Base-by-base conservation (phyloP, 1,140 invertebrate genomes). In the Dendroctonus valens region DNA sequence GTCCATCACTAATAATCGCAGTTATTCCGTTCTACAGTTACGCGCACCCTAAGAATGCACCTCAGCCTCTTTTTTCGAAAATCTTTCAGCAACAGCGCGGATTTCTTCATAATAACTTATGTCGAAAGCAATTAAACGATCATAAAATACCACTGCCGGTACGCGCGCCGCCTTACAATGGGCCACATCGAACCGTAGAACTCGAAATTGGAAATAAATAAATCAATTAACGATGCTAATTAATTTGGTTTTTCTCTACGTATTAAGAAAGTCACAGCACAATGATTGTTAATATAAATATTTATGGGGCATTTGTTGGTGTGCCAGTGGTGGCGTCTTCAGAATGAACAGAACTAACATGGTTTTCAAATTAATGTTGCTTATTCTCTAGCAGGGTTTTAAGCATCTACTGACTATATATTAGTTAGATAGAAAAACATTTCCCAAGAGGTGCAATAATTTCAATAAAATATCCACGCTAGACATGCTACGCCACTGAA, bases 161-260 rank as follows among this genome's bases (percentile, higher is more conserved):
- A 65, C 49, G 55, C 54, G 49, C 12, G 38, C 48, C 12, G 63
- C 55, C 41, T 65, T 15, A 6, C 40, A 54, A 65, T 59, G 39
- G 5, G n/a, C 44, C 52, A n/a, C 8, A 59, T 51, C 40, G 40
- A 51, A 15, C 57, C 57, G 41, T 9, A 37, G 12, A 14, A 52
- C 39, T 64, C 63, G 46, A 59, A 58, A 65, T 59, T 53, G 40
- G 54, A 65, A 40, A 59, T 61, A 71, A 66, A 72, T 70, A 72
- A 70, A 70, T 72, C 70, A 68, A 72, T 70, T 72, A 72, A 68
- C 63, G 59, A 70, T 68, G 65, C 48, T 72, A 72, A 72, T 72
- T 68, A 65, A 70, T 67, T 67, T 68, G 51, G 15, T 69, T 70
- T 72, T 70, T 68, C 49, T 64, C n/a, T 44, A 37, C 12, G 26